Conservation (phyloP, 2,888 invertebrate species). For the Machimus rusticus region DNA sequence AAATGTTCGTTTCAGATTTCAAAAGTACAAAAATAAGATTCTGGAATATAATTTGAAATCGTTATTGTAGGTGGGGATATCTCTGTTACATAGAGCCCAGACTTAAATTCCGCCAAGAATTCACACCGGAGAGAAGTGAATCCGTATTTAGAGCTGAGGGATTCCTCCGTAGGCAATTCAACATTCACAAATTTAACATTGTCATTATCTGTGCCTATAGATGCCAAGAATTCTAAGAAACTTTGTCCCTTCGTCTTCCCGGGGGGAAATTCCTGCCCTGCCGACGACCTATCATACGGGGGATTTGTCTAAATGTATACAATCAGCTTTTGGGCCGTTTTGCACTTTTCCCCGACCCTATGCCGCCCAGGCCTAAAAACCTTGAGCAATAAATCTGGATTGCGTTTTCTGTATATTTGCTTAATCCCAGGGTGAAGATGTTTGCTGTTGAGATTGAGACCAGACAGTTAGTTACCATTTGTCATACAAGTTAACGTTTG, state of each 20-base stretch:
- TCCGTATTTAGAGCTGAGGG: constrained; percentile 24
- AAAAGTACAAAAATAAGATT: background rate
- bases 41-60: background rate
- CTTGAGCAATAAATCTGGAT: constrained; percentile 46
- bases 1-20: background rate
- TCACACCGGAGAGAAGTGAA: background rate
- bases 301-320: constrained; percentile 36
- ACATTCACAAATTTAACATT: constrained; percentile 35
- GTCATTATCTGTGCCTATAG: constrained; percentile 26
- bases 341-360: background rate
- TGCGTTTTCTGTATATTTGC: constrained; percentile 45
- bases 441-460: constrained; percentile 46
- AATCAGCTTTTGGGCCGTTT: constrained; percentile 30
- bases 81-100: background rate
- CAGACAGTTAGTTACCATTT: constrained; percentile 44
- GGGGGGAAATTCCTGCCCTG: background rate
- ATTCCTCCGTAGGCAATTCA: constrained; percentile 32
- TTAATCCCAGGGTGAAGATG: constrained; percentile 43
- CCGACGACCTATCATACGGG: constrained; percentile 21
- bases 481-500: constrained; percentile 38
- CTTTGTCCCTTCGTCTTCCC: constrained; percentile 15
- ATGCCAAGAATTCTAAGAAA: constrained; percentile 30
- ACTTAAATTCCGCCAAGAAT: background rate
- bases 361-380: constrained; percentile 19
- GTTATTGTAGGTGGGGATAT: background rate